Percentiles rank a stretch among this genome's conserved stretches.
Evolutionary conservation across 2,113 vertebrate species (phyloP).

Genomic region (Callocephalon fimbriatum): DNA sequence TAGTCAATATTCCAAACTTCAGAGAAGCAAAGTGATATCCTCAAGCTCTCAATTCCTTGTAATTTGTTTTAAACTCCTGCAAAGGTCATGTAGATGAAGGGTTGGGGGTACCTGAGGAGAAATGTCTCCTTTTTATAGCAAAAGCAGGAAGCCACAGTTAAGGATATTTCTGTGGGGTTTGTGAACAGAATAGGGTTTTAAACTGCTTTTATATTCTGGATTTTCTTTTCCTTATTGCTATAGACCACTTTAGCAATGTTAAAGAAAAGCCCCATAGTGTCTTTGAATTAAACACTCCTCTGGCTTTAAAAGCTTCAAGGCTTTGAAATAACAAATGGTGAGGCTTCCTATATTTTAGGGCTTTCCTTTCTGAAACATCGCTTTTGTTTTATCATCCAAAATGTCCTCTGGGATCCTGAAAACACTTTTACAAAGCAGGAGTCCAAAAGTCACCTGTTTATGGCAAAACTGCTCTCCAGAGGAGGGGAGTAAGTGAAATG

Average conservation of each 20-base stretch:
- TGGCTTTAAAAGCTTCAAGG: constrained; percentile 12
- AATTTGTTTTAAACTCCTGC: constrained; percentile 10
- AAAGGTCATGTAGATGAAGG: not conserved
- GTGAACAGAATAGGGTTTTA: not conserved
- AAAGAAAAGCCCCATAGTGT: not conserved
- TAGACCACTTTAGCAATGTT: not conserved
- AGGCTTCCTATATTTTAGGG: not conserved
- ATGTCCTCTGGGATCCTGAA: not conserved
- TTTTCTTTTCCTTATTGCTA: not conserved
- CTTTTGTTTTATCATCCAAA: constrained; percentile 49
- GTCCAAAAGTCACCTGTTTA: constrained; percentile 7
- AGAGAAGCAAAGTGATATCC: not conserved
- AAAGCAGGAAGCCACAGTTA: not conserved
- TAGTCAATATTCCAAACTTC: not conserved
- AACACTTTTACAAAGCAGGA: not conserved
- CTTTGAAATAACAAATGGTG: not conserved
- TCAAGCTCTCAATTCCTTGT: not conserved
- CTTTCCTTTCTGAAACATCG: not conserved
- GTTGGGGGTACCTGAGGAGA: not conserved
- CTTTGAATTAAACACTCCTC: constrained; percentile 37
- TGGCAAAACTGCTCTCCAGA: not conserved
- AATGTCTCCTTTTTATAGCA: not conserved
- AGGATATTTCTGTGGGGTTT: constrained; percentile 27
- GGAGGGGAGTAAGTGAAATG: not conserved
- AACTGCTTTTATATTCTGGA: not conserved